These are phyloP conservation scores for Ceratotherium simum DNA, from an alignment of 2,113 vertebrate genomes.

Conservation along the genomic window DNA sequence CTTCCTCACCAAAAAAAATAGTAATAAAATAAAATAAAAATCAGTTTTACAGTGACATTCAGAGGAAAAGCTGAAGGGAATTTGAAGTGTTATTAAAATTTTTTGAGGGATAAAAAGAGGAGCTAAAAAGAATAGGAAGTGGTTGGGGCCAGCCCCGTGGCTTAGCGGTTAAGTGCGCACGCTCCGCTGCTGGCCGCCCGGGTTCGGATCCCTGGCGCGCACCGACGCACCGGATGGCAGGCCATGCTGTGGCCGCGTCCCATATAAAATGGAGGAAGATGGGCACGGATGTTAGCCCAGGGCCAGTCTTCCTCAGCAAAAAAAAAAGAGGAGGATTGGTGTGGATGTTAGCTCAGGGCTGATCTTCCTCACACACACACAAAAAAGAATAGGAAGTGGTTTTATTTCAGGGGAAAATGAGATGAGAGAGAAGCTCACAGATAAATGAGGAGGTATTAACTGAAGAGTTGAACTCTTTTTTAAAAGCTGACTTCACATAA, in stretches of 20 bases:
- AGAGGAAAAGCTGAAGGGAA: neutral
- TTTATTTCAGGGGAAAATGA: neutral
- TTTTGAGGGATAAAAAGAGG: neutral
- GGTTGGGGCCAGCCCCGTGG: neutral
- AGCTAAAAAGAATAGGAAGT: neutral
- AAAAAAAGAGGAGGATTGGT: no score
- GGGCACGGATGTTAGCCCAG: no score
- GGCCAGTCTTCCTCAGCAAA: no score
- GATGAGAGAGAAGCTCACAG: neutral
- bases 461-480: neutral
- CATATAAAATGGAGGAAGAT: no score
- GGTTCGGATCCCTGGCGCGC: no score
- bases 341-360: no score
- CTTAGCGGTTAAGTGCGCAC: no score
- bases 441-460: neutral
- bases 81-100: constrained; percentile 1
- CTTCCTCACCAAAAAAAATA: no score
- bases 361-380: no score
- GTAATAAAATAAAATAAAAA: neutral
- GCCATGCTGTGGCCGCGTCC: no score
- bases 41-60: neutral
- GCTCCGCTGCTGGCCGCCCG: no score
- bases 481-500: constrained; percentile 36
- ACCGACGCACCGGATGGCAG: no score
- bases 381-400: neutral